These are phyloP conservation scores for Bubo blakistoni DNA, from an alignment of 2,113 vertebrate genomes.

Conservation along the genomic window DNA sequence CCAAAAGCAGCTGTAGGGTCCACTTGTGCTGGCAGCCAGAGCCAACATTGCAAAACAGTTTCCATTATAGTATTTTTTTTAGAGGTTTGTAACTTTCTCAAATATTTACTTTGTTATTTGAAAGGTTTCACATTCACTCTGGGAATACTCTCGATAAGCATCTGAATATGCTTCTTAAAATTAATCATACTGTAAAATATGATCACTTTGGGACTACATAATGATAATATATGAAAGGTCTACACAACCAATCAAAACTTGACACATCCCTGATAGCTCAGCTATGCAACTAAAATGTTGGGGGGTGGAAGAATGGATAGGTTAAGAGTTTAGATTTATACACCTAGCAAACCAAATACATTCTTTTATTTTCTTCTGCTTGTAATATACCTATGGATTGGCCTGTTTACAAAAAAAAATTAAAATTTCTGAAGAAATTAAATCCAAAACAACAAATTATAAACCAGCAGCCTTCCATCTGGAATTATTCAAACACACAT, in stretches of 20 bases:
- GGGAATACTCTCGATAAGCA: neutral
- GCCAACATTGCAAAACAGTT: neutral
- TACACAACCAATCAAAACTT: neutral
- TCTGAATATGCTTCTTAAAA: neutral
- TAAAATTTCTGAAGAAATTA: constrained; percentile 28
- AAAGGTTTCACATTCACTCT: neutral
- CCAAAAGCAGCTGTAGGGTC: neutral
- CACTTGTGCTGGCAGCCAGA: neutral
- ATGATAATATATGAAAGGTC: neutral
- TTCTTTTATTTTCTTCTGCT: neutral
- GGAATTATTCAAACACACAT: constrained; percentile 69
- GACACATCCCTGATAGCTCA: neutral
- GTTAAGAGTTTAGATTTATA: neutral
- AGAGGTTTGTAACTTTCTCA: neutral
- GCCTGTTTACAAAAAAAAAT: neutral
- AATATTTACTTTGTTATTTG: neutral
- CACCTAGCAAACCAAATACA: neutral
- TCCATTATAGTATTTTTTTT: neutral
- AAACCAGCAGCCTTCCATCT: constrained; percentile 68
- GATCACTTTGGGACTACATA: neutral
- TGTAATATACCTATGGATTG: neutral
- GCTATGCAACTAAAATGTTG: neutral
- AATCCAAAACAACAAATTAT: constrained; percentile 42
- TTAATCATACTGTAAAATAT: neutral
- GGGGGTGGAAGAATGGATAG: neutral